Conservation (phyloP, 2,113 vertebrate genomes). For the Chionis minor region DNA sequence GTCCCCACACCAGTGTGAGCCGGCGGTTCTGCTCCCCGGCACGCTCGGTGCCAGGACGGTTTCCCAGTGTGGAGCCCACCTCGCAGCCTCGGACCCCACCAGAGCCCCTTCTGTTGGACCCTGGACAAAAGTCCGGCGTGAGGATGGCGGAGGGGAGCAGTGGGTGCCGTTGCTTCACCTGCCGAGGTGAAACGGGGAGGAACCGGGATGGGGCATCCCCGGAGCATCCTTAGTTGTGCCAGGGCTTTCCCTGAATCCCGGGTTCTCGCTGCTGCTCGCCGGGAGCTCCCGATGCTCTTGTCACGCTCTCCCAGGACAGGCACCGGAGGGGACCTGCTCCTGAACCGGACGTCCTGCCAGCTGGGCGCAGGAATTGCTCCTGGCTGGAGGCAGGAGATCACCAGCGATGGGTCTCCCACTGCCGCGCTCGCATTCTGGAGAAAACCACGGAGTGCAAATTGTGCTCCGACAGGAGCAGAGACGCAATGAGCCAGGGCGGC, state of each 20-base stretch:
- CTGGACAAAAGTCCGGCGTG: no score
- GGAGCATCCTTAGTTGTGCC: neutral
- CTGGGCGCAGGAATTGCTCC: neutral
- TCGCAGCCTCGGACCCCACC: no score
- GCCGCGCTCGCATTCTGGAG: accelerated
- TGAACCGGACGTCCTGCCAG: accelerated
- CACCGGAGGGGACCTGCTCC: neutral
- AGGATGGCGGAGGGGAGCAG: neutral
- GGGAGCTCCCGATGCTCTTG: accelerated
- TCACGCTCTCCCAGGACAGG: neutral
- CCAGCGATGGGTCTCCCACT: neutral
- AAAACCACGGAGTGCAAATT: accelerated
- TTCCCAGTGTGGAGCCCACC: neutral
- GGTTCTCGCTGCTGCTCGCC: accelerated
- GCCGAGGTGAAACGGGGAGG: neutral
- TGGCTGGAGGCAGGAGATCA: neutral
- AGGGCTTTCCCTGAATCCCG: neutral
- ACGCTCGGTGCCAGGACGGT: no score
- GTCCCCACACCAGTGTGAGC: neutral
- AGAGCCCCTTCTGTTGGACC: neutral
- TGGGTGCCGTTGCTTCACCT: neutral
- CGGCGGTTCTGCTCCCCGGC: neutral
- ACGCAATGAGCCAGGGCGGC: neutral
- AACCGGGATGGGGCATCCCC: accelerated
- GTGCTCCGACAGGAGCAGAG: accelerated